Conservation (phyloP, 2,113 vertebrate species). For the Phycodurus eques region DNA sequence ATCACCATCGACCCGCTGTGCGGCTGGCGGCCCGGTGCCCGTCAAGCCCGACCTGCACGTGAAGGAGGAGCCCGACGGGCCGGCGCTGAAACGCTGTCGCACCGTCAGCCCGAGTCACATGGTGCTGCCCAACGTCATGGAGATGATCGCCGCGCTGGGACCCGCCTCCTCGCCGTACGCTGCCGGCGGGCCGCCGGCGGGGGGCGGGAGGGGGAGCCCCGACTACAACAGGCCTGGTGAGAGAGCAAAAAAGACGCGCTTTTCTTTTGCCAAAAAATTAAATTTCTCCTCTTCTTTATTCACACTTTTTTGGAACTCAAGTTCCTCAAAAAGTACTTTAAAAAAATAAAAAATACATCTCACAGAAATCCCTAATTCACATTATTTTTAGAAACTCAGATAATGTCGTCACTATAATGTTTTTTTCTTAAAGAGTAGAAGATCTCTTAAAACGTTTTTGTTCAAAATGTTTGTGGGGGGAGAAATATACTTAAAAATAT, state of each 20-base stretch:
- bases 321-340: too few species aligned
- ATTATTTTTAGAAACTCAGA: too few species aligned
- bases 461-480: too few species aligned
- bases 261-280: too few species aligned
- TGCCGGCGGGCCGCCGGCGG: conserved; percentile 49
- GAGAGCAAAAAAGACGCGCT: conserved; percentile 39
- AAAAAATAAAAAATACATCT: too few species aligned
- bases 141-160: conserved; percentile 89
- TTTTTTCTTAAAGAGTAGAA: too few species aligned
- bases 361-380: too few species aligned
- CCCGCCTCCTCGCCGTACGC: conserved; percentile 76
- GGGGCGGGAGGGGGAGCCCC: conserved; percentile 31
- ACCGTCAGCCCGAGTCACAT: conserved; percentile 88
- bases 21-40: conserved; percentile 91
- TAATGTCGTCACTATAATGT: too few species aligned
- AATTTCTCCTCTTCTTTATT: too few species aligned
- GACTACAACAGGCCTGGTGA: conserved; percentile 80
- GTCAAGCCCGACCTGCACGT: conserved; percentile 86
- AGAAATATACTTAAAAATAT: too few species aligned
- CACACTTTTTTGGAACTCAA: too few species aligned
- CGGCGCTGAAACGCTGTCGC: conserved; percentile 84
- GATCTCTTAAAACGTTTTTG: too few species aligned
- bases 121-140: conserved; percentile 92
- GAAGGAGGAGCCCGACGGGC: conserved; percentile 89
- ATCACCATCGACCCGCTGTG: conserved; percentile 92